Evolutionary conservation across 2,797 vertebrate species (phyloP).

Genomic region (Neosilurus mollespiculum): DNA sequence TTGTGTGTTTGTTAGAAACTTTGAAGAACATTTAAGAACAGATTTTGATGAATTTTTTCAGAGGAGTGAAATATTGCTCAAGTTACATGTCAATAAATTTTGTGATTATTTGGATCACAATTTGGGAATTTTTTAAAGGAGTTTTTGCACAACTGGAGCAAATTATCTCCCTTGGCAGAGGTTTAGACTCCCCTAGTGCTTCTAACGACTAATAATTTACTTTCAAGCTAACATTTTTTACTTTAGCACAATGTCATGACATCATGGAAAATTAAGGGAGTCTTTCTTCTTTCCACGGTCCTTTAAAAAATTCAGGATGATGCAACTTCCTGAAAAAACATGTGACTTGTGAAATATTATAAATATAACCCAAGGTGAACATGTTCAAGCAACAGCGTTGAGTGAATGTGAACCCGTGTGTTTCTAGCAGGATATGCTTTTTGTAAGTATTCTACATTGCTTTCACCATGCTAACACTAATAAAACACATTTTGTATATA

Average conservation of each 20-base stretch:
- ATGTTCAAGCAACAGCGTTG: neutral
- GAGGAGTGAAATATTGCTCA: too few species aligned
- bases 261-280: neutral
- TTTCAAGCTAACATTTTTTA: neutral
- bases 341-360: neutral
- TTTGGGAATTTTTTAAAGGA: too few species aligned
- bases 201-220: neutral
- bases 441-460: neutral
- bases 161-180: too few species aligned
- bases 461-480: neutral
- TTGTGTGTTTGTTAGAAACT: too few species aligned
- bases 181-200: too few species aligned
- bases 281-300: neutral
- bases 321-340: neutral
- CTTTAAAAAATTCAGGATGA: neutral
- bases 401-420: neutral
- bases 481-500: neutral
- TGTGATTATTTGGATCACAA: too few species aligned
- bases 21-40: too few species aligned
- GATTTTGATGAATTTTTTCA: too few species aligned
- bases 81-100: too few species aligned
- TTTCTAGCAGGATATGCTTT: neutral
- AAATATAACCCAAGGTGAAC: neutral
- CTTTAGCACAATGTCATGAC: neutral
- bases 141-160: too few species aligned